Base-by-base conservation (phyloP, 2,797 vertebrate genomes). In the Onychomys leucogaster region DNA sequence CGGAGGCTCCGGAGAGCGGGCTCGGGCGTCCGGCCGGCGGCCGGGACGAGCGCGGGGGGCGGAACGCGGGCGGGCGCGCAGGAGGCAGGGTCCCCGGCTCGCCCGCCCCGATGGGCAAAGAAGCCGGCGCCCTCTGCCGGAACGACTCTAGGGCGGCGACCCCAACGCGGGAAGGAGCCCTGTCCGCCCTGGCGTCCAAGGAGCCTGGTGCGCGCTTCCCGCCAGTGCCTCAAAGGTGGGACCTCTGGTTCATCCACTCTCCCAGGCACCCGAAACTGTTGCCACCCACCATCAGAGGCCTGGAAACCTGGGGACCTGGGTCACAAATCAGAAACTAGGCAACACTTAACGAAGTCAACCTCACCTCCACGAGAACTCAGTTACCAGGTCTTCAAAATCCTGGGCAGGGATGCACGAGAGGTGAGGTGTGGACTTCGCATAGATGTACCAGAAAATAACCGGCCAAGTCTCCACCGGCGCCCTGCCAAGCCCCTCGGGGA, bases 81-180 rank as follows among this genome's bases (percentile, higher is more conserved):
- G 92, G 94, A 96, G 97, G 92, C 96, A 82, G 96, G 94, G 96
- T 96, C 97, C 94, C 73, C 3, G 6, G 81, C 96, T 88, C 92
- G 52, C 97, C 95, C 94, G 89, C 95, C 96, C 96, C 65, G 46
- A n/a, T 49, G 96, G 96, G 76, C 84, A 76, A 87, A 67, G 55
- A 59, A 90, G 41, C 89, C 76, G 9, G 96, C 98, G 95, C 97
- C 98, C 97, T 73, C 97, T 97, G 87, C 90, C 32, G 98, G 98
- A 65, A 4, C 16, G n/a, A 69, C 27, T 55, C n/a, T 46, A 32
- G 71, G 2, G 84, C 57, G 19, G 69, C 86, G 86, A 59, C 55
- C 86, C 5, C 27, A 61, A 34, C 14, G 57, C 71, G 23, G 91
- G 85, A 81, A 57, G 27, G 63, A 80, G 49, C 12, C 49, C 6